phyloP scores from a whole-genome alignment of 1,140 invertebrate genomes.

The Maniola jurtina region DNA sequence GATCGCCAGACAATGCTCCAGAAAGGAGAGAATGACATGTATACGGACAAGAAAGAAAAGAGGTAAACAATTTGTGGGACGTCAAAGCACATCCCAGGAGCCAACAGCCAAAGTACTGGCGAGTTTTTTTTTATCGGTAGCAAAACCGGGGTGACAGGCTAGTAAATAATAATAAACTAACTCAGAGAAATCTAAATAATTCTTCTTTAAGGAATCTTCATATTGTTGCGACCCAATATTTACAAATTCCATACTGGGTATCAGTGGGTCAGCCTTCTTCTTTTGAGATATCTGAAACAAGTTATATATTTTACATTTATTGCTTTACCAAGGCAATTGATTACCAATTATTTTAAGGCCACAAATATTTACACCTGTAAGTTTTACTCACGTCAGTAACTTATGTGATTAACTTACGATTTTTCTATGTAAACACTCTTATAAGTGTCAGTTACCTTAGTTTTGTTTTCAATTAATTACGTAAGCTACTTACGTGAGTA shows the following conservation, averaged over 20 bases:
- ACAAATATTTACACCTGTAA: no score
- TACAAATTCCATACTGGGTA: slow-evolving; percentile 68
- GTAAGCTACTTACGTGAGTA: no score
- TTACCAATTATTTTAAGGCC: background rate
- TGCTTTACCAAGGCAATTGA: background rate
- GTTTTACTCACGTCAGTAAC: no score
- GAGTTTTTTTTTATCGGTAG: background rate
- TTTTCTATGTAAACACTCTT: no score
- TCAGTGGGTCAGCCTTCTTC: slow-evolving; percentile 53
- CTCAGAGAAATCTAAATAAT: slow-evolving; percentile 69
- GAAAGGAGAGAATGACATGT: background rate
- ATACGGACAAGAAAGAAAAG: no score
- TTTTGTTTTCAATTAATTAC: no score
- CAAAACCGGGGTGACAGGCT: no score
- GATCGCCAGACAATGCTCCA: background rate
- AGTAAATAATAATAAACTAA: slow-evolving; percentile 38
- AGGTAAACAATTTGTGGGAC: no score
- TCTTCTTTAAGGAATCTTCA: slow-evolving; percentile 50
- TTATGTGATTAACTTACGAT: no score
- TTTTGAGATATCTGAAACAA: slow-evolving; percentile 44
- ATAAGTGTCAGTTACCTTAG: no score
- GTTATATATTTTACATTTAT: background rate
- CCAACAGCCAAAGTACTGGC: no score
- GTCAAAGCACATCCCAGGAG: no score
- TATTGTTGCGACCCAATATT: slow-evolving; percentile 62